phyloP scores from a whole-genome alignment of 1,140 invertebrate genomes.

The Yoshiicerus persimilis region DNA sequence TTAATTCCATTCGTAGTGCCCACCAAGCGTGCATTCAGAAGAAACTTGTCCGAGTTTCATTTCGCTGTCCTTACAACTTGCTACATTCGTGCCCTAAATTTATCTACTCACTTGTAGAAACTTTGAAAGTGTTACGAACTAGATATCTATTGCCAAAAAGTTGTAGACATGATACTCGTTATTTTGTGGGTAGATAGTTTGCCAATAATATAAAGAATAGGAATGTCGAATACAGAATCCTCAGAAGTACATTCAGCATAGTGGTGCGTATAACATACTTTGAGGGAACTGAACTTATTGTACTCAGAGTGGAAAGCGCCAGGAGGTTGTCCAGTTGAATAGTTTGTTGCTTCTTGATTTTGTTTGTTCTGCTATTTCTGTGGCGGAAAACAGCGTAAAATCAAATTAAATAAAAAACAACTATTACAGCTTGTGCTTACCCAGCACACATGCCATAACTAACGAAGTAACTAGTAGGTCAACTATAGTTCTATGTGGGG shows the following conservation, averaged over 20 bases:
- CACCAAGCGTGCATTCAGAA: background rate
- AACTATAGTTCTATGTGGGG: no score
- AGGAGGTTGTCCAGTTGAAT: background rate
- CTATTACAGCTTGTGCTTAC: background rate
- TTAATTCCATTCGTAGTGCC: background rate
- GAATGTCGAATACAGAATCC: background rate
- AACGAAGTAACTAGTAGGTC: background rate
- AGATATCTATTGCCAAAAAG: background rate
- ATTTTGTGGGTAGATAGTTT: background rate
- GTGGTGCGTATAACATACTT: no score
- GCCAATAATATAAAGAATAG: background rate
- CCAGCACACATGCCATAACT: background rate
- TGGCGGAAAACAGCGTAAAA: background rate
- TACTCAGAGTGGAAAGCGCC: background rate
- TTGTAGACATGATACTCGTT: background rate
- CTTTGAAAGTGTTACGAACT: background rate
- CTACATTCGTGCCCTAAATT: background rate
- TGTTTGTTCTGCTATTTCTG: background rate
- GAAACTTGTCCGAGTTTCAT: conserved; percentile 12
- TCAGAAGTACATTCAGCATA: background rate
- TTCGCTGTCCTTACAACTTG: background rate
- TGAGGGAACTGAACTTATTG: background rate
- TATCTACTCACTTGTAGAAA: conserved; percentile 4
- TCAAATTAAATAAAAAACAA: background rate
- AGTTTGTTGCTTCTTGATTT: background rate